Percentiles rank a stretch among this genome's conserved stretches.
These are phyloP conservation scores for Resseliella maxima DNA, from an alignment of 2,888 invertebrate species.

Conservation along the genomic window DNA sequence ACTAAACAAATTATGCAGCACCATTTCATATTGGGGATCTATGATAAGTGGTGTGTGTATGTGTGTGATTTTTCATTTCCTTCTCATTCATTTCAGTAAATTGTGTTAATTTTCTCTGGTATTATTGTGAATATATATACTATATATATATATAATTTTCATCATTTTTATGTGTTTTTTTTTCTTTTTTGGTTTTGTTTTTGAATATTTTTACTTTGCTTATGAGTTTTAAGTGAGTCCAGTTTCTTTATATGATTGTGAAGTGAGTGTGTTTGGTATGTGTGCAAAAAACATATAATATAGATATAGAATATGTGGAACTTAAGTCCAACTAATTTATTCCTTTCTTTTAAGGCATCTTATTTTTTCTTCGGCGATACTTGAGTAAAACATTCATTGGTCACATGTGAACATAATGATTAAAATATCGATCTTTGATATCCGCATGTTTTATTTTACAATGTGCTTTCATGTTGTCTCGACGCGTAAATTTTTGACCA, in stretches of 20 bases:
- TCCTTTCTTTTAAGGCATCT: conserved; percentile 37
- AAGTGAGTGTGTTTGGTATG: neutral
- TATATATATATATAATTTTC: too few species aligned
- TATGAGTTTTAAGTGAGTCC: neutral
- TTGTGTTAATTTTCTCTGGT: neutral
- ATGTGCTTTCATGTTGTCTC: conserved; percentile 75
- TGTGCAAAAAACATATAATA: neutral
- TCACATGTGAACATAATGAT: conserved; percentile 69
- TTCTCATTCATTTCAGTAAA: conserved; percentile 56
- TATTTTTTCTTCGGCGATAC: conserved; percentile 7
- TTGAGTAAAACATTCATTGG: conserved; percentile 62
- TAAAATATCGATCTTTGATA: conserved; percentile 68
- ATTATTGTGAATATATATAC: too few species aligned
- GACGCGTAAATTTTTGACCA: conserved; percentile 72
- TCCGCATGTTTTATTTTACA: conserved; percentile 72
- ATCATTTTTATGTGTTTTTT: neutral
- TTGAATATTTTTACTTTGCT: too few species aligned
- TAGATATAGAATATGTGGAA: neutral
- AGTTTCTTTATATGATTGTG: neutral
- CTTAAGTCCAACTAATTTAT: neutral
- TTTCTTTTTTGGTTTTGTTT: neutral
- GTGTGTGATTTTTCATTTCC: neutral
- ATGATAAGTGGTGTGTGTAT: neutral
- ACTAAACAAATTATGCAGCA: too few species aligned
- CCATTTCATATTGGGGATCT: neutral